A percentile compares a stretch with the other conserved stretches of the same genome.
Conservation (phyloP, 1,140 invertebrate species). For the Uloborus diversus region DNA sequence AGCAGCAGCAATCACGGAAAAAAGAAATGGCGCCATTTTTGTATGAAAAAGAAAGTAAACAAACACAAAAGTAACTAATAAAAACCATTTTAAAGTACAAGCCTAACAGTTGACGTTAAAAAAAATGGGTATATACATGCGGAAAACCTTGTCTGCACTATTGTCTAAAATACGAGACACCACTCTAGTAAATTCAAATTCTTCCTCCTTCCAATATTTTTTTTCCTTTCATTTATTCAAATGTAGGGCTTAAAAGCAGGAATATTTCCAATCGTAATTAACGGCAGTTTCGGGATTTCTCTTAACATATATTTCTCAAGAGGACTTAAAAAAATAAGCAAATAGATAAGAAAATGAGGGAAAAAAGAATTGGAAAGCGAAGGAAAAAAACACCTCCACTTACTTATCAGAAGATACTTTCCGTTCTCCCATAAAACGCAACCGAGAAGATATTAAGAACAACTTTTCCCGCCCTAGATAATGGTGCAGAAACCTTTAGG, state of each 20-base stretch:
- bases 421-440: constrained; percentile 41
- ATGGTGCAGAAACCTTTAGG: constrained; percentile 52
- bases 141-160: no score
- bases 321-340: background rate
- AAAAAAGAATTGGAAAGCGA: constrained; percentile 8
- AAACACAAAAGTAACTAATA: no score
- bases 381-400: constrained; percentile 9
- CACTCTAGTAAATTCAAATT: no score
- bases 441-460: constrained; percentile 31
- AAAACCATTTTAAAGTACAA: no score
- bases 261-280: constrained; percentile 48
- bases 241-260: constrained; percentile 41
- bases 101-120: no score
- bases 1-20: no score
- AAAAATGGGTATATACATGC: no score
- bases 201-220: no score
- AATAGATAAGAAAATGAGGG: background rate
- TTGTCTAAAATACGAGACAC: no score
- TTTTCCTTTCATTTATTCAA: no score
- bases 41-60: no score
- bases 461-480: constrained; percentile 41
- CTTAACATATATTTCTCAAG: constrained; percentile 29
- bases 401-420: constrained; percentile 40
- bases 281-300: constrained; percentile 16
- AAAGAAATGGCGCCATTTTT: no score